phyloP scores from a whole-genome alignment of 1,140 invertebrate genomes.

The Atta texana region DNA sequence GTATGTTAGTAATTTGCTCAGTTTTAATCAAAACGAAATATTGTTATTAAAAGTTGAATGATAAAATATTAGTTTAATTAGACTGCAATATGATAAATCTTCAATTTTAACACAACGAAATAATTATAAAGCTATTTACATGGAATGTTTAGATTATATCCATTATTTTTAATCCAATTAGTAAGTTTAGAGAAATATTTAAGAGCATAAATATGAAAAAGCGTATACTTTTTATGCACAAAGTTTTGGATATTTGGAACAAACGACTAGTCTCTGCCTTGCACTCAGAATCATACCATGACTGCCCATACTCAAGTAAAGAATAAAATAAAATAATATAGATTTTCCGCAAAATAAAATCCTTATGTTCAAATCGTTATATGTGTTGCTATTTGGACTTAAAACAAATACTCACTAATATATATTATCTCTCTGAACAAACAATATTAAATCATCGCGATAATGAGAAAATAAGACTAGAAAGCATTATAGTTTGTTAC shows the following conservation, averaged over 20 bases:
- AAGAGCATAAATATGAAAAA: background rate
- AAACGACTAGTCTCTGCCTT: slow-evolving; percentile 66
- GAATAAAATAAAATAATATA: slow-evolving; percentile 59
- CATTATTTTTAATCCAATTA: background rate
- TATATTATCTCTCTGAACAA: slow-evolving; percentile 64
- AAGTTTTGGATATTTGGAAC: slow-evolving; percentile 52
- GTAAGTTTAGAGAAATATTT: background rate
- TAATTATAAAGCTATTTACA: background rate
- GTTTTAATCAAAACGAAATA: background rate
- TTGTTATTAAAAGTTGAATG: slow-evolving; percentile 1
- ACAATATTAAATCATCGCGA: slow-evolving; percentile 57
- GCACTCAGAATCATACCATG: slow-evolving; percentile 71
- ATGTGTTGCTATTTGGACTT: slow-evolving; percentile 60
- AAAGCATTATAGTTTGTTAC: slow-evolving; percentile 69
- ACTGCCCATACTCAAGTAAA: slow-evolving; percentile 63
- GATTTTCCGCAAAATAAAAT: slow-evolving; percentile 49
- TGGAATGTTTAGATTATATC: background rate
- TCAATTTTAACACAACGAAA: background rate
- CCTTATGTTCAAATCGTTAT: slow-evolving; percentile 37
- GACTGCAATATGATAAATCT: background rate
- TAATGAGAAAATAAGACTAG: slow-evolving; percentile 63
- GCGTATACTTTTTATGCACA: slow-evolving; percentile 46
- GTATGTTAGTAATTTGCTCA: background rate
- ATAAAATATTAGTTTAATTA: slow-evolving; percentile 24
- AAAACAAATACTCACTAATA: slow-evolving; percentile 75